Base-by-base conservation (phyloP, 2,888 invertebrate genomes). In the Xiphydria camelus region DNA sequence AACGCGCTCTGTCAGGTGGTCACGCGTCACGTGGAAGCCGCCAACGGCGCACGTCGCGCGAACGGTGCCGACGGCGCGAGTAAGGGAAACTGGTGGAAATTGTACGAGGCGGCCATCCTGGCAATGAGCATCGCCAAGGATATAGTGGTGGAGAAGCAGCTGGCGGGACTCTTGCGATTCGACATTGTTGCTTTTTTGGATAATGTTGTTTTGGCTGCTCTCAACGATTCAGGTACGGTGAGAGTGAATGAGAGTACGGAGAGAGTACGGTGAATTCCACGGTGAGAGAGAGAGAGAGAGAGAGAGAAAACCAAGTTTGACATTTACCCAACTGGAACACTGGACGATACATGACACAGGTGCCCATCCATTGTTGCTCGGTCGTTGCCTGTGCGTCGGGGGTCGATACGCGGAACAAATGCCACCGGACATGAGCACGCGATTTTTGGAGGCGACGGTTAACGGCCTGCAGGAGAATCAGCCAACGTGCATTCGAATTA, bases 81-180 rank as follows among this genome's bases (percentile, higher is more conserved):
- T 19, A 58, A 54, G 12, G 59, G 60, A 12, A 69, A 78, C 45
- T 82, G 84, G 81, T 87, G 87, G 87, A 87, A 87, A 72, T 76
- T 85, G 29, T 78, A 79, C 50, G 87, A 87, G 68, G 80, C 86
- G 0, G 80, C 82, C 41, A 81, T 87, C 78, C 73, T 83, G 20
- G 82, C 85, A 2, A 73, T 87, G 4, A 84, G 83, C 33, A 74
- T 78, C 17, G 79, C 79, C 10, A 79, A 79, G 23, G 78, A 76
- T 37, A 50, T 76, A 10, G 64, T 81, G 2, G 61, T 78, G n/a
- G 76, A 78, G 10, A 66, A 66, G 43, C 62, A 64, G 2, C 55
- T 59, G 21, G 47, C 55, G 12, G 71, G 72, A 25, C 53, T 53
- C 9, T 55, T 74, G 29, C 68, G 65, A 5, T 76, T 75, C 39